Percentiles rank a stretch among this genome's conserved stretches.
Evolutionary conservation across 2,113 vertebrate species (phyloP).

Genomic region (Asarcornis scutulata): DNA sequence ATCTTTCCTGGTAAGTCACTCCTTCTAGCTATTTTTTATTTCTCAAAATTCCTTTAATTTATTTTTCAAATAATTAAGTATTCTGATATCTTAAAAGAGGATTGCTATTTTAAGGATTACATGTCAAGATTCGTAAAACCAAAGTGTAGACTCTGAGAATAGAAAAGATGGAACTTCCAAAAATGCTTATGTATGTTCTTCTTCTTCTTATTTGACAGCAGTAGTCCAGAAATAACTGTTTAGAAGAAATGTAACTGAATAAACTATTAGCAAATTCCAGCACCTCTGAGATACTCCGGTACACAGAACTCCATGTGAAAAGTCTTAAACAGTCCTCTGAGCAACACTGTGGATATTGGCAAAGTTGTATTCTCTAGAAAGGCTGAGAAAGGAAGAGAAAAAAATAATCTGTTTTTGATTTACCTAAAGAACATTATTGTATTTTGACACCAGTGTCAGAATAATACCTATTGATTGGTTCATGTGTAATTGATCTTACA

Average conservation of each 20-base stretch:
- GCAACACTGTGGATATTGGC: neutral
- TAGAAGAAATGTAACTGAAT: neutral
- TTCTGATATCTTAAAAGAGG: neutral
- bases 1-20: neutral
- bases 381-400: neutral
- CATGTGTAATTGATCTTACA: neutral
- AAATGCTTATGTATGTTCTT: neutral
- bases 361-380: neutral
- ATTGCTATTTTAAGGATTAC: neutral
- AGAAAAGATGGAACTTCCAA: neutral
- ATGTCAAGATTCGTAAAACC: neutral
- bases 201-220: neutral
- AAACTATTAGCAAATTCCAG: neutral
- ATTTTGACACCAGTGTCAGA: neutral
- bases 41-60: neutral
- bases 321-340: neutral
- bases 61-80: neutral
- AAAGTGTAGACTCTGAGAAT: neutral
- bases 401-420: accelerated
- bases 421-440: neutral
- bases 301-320: neutral
- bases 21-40: neutral
- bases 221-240: neutral
- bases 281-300: neutral
- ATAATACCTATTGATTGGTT: neutral